Percentiles rank a stretch among this genome's conserved stretches.
phyloP scores from a whole-genome alignment of 2,113 vertebrate genomes.

The Heloderma charlesbogerti region DNA sequence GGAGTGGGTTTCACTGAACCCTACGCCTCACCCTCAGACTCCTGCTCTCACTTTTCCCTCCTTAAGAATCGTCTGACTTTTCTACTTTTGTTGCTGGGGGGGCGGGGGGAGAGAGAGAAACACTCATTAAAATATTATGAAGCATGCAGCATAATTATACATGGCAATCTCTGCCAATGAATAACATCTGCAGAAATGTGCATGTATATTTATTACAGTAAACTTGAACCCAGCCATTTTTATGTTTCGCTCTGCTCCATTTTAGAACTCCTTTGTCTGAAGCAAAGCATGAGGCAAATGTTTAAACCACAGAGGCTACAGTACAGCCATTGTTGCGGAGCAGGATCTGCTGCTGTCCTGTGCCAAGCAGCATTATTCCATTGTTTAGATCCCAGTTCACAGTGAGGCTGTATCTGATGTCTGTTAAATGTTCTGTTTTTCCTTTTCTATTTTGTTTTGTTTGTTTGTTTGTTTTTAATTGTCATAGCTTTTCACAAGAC shows the following conservation, averaged over 20 bases:
- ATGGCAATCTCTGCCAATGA: conserved; percentile 67
- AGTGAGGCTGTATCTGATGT: conserved; percentile 66
- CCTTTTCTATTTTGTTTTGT: conserved; percentile 58
- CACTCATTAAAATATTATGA: conserved; percentile 78
- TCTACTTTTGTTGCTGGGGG: conserved; percentile 68
- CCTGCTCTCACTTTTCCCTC: conserved; percentile 40
- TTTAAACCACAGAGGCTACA: conserved; percentile 57
- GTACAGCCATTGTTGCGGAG: conserved; percentile 45
- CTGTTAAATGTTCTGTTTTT: conserved; percentile 65
- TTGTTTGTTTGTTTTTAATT: conserved; percentile 61
- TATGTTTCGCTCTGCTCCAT: conserved; percentile 50
- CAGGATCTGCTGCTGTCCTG: conserved; percentile 44
- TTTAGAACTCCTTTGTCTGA: conserved; percentile 68
- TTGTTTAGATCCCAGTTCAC: conserved; percentile 67
- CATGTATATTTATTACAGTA: conserved; percentile 66
- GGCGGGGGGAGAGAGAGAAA: conserved; percentile 48
- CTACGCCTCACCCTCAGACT: not conserved
- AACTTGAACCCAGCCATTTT: conserved; percentile 59
- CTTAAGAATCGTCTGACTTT: conserved; percentile 65
- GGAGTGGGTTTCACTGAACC: conserved; percentile 26
- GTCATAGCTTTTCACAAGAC: not conserved
- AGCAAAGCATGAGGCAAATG: conserved; percentile 42
- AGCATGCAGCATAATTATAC: conserved; percentile 64
- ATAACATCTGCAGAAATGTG: conserved; percentile 73
- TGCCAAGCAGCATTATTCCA: conserved; percentile 71